Percentiles rank a stretch among this genome's conserved stretches.
Evolutionary conservation across 2,113 vertebrate genomes (phyloP).

Genomic region (Onychostoma macrolepis): DNA sequence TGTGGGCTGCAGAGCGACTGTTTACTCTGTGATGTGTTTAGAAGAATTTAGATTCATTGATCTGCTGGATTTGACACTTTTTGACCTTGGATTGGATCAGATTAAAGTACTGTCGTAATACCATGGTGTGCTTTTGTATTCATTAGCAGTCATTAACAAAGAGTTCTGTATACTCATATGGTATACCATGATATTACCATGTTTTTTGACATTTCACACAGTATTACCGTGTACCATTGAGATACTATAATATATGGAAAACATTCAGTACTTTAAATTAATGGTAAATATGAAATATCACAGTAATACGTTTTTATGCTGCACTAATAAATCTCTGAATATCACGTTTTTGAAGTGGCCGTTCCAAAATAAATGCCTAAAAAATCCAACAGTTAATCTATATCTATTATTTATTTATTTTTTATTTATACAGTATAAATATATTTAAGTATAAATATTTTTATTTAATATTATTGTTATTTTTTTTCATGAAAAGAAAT

Average conservation of each 20-base stretch:
- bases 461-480: no score
- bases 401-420: no score
- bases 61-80: neutral
- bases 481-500: no score
- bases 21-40: neutral
- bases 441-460: no score
- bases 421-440: no score
- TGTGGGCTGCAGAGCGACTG: neutral
- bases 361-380: no score
- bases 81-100: conserved; percentile 5
- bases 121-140: neutral
- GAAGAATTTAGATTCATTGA: neutral
- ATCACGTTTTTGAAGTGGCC: no score
- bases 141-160: neutral
- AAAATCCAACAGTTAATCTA: neutral
- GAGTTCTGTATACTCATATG: neutral
- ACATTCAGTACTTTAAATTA: no score
- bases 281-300: neutral
- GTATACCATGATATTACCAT: neutral
- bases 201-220: neutral
- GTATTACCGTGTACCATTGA: neutral
- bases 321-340: no score
- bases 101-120: neutral
- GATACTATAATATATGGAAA: no score
- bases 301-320: no score